Evolutionary conservation across 1,140 invertebrate genomes (phyloP).

Genomic region (Yoshiicerus persimilis): DNA sequence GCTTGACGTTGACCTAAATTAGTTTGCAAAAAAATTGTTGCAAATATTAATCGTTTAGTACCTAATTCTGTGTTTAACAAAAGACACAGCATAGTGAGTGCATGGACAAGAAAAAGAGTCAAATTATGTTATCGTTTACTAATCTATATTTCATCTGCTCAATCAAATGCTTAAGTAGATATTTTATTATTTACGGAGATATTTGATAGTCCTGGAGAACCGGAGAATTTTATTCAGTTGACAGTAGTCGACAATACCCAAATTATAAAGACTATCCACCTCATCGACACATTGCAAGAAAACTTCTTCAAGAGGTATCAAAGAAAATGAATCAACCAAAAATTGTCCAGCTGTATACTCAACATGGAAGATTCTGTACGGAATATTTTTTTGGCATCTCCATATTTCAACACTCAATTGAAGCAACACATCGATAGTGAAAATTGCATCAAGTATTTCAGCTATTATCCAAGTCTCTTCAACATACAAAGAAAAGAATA

Average conservation of each 20-base stretch:
- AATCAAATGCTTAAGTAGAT: too few species aligned
- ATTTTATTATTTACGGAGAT: neutral
- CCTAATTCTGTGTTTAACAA: too few species aligned
- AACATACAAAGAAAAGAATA: neutral
- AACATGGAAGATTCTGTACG: neutral
- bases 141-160: too few species aligned
- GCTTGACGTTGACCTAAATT: neutral
- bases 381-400: neutral
- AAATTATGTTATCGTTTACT: too few species aligned
- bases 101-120: too few species aligned
- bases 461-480: neutral
- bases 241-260: neutral
- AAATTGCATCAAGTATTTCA: neutral
- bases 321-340: neutral
- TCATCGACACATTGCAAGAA: neutral
- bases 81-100: too few species aligned
- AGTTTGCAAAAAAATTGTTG: too few species aligned
- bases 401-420: neutral
- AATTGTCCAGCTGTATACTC: neutral
- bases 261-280: neutral
- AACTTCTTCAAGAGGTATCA: neutral
- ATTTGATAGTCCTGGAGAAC: neutral
- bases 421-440: neutral
- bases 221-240: neutral
- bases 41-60: too few species aligned